These are phyloP conservation scores for Indri indri DNA, from an alignment of 2,113 vertebrate species.

Conservation along the genomic window DNA sequence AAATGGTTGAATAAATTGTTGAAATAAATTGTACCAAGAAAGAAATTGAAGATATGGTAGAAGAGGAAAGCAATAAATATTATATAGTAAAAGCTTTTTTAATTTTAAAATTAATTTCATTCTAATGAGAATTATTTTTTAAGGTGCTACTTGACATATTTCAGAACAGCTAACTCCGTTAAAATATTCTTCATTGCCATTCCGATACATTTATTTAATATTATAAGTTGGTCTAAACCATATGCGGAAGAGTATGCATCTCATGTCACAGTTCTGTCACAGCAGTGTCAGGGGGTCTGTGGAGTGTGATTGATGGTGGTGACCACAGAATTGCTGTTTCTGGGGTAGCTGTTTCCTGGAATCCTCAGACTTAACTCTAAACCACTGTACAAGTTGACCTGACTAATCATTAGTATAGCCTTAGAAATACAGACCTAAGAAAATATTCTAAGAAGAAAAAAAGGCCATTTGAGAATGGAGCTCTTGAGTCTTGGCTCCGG, in stretches of 20 bases:
- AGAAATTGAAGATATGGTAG: background rate
- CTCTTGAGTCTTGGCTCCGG: background rate
- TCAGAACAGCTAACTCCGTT: background rate
- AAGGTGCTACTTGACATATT: background rate
- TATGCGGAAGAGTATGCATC: accelerated
- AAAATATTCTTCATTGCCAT: background rate
- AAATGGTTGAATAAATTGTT: background rate
- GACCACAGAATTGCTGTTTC: background rate
- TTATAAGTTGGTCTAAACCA: background rate
- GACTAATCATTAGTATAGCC: background rate
- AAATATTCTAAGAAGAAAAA: background rate
- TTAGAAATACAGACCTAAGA: slow-evolving; percentile 10
- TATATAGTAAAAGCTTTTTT: background rate
- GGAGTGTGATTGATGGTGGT: background rate
- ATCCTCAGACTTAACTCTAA: background rate
- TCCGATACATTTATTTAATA: background rate
- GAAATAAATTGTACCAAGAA: background rate
- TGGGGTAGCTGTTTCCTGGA: background rate
- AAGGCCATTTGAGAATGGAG: background rate
- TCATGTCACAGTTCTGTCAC: background rate
- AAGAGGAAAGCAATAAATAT: background rate
- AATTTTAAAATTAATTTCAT: slow-evolving; percentile 6
- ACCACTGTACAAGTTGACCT: background rate
- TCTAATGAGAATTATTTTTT: background rate
- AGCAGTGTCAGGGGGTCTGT: background rate